phyloP scores from a whole-genome alignment of 2,888 invertebrate genomes.

The Palloptera scutellata region DNA sequence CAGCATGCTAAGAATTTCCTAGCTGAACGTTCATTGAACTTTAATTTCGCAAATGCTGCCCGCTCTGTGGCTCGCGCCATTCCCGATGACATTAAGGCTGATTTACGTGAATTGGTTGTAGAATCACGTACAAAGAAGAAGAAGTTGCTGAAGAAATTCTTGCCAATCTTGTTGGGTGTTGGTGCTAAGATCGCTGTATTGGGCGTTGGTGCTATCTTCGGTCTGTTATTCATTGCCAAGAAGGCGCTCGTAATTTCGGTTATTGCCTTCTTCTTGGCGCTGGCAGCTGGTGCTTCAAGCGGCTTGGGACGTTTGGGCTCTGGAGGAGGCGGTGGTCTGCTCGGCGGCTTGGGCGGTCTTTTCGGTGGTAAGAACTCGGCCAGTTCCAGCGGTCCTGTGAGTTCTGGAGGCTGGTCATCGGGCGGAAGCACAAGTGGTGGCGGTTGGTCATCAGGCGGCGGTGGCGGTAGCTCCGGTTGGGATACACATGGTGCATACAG shows the following conservation, averaged over 20 bases:
- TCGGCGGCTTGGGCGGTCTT: conserved; percentile 55
- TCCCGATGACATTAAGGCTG: conserved; percentile 68
- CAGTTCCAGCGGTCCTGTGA: conserved; percentile 37
- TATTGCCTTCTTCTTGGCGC: conserved; percentile 69
- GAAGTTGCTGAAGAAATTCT: conserved; percentile 66
- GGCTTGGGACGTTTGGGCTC: conserved; percentile 53
- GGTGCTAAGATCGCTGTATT: conserved; percentile 70
- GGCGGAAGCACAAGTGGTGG: conserved; percentile 38
- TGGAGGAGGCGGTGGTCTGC: conserved; percentile 53
- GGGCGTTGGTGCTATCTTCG: conserved; percentile 68
- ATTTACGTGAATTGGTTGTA: conserved; percentile 67
- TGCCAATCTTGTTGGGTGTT: conserved; percentile 69
- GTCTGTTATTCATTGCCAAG: conserved; percentile 70
- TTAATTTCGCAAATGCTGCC: conserved; percentile 65
- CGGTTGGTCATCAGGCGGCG: conserved; percentile 58
- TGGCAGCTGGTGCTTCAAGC: conserved; percentile 64
- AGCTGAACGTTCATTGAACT: conserved; percentile 67
- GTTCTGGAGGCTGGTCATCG: conserved; percentile 47
- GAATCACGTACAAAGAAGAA: conserved; percentile 71
- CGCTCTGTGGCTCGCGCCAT: conserved; percentile 67
- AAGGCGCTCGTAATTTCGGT: conserved; percentile 71
- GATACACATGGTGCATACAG: conserved; percentile 66
- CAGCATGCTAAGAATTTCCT: conserved; percentile 68
- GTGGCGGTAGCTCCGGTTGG: conserved; percentile 58
- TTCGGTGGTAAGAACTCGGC: conserved; percentile 55